Evolutionary conservation across 2,113 vertebrate genomes (phyloP), one percentile per base, ranked within the genome.

Genomic region (Labeo catla): DNA sequence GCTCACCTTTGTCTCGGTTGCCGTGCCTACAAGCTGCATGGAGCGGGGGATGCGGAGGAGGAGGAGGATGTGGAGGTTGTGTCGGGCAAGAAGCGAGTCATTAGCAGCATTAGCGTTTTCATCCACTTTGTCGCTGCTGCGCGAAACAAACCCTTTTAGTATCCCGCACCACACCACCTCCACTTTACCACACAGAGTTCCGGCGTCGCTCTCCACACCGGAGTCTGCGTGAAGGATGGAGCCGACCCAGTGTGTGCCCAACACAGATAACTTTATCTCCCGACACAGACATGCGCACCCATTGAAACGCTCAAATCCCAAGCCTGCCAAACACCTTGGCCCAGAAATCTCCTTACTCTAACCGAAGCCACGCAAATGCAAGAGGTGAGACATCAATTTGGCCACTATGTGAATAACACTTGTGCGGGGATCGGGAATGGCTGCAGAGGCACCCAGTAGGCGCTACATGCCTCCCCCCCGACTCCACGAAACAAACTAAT

Each of bases 241-340:
- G 81, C 66, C 68, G 1, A 68, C 45, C 83, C 49, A 45, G 70
- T 68, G 90, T 76, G 78, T 90, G 89, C 76, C 61, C 65, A 49
- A 65, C 81, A 50, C 79, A 83, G 89, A 91, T 89, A 89, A 85
- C 74, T 88, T 87, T 88, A 89, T 91, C 90, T 76, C 63, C 45
- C 13, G 57, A 68, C 85, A 87, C 90, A 88, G 88, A 83, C 87
- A 82, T 66, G 65, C 81, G 50, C 65, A 82, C 83, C 39, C 79
- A 81, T 65, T 84, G 76, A 80, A 73, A 74, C 12, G 45, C 66
- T 50, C 45, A 72, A 65, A 70, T 81, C 66, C 79, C n/a, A 83
- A 83, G 68, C 74, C 85, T 73, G 63, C 79, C 28, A 73, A 21
- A 52, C 83, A 74, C 68, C 72, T 54, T 34, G 74, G 83, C 52